phyloP scores from a whole-genome alignment of 2,797 vertebrate genomes.

The Mormyrops attenuatus region DNA sequence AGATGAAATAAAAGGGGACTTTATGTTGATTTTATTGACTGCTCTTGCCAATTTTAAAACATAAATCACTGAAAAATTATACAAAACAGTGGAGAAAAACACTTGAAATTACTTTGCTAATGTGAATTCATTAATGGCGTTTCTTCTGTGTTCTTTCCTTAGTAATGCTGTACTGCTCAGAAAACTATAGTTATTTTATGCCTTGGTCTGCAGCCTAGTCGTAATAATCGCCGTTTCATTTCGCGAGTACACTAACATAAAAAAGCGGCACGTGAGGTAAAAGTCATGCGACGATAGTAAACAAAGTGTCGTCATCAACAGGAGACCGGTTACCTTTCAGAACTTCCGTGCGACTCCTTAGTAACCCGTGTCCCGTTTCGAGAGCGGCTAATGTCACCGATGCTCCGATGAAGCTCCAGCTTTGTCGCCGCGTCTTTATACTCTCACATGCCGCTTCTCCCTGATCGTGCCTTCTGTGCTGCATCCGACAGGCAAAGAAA shows the following conservation, averaged over 20 bases:
- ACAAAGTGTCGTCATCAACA: not conserved
- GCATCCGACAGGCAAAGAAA: constrained; percentile 46
- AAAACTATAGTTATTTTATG: not conserved
- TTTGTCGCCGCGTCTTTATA: constrained; percentile 14
- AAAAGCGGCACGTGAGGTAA: not conserved
- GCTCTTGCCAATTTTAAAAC: not conserved
- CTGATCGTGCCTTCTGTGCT: constrained; percentile 47
- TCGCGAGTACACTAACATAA: not conserved
- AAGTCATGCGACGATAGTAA: not conserved
- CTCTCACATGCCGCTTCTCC: constrained; percentile 27
- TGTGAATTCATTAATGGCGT: not conserved
- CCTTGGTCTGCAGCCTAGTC: not conserved
- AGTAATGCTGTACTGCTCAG: not conserved
- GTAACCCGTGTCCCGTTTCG: not conserved
- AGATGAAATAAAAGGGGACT: not conserved
- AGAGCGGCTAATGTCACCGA: not conserved
- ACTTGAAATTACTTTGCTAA: not conserved
- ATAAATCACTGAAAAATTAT: not conserved
- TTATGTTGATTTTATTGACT: not conserved
- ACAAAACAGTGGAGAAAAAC: not conserved
- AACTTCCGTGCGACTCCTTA: not conserved
- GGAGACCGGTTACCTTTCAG: not conserved
- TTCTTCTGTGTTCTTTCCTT: not conserved
- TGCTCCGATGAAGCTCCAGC: constrained; percentile 34
- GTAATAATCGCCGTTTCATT: not conserved